Evolutionary conservation across 1,140 invertebrate genomes (phyloP).

Genomic region (Drosophila serrata): DNA sequence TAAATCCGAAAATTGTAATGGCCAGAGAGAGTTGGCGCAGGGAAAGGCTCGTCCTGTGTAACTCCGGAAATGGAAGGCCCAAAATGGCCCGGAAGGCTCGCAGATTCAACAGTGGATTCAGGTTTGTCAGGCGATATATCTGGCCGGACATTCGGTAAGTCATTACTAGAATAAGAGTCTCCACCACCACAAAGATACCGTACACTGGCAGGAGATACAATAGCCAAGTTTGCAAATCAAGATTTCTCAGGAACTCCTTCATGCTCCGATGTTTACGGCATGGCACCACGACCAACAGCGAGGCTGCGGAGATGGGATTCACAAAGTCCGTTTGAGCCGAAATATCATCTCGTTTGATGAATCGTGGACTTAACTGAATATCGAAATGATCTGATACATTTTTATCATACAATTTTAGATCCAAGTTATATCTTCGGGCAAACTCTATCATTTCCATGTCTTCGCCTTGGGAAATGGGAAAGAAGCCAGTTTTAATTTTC

Average conservation of each 20-base stretch:
- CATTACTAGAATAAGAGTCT: slow-evolving; percentile 13
- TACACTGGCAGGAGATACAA: slow-evolving; percentile 18
- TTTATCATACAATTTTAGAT: not conserved
- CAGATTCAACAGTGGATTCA: slow-evolving; percentile 22
- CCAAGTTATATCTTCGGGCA: not conserved
- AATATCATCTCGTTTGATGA: not conserved
- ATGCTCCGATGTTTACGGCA: slow-evolving; percentile 11
- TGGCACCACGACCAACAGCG: slow-evolving; percentile 27
- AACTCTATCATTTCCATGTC: slow-evolving; percentile 15
- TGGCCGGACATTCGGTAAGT: not conserved
- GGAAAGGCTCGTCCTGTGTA: not conserved
- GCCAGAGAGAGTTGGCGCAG: slow-evolving; percentile 34
- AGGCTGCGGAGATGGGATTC: not conserved
- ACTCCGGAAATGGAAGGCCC: slow-evolving; percentile 21
- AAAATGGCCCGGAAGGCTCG: slow-evolving; percentile 41
- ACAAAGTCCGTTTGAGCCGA: not conserved
- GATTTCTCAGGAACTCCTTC: not conserved
- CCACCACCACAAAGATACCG: slow-evolving; percentile 16
- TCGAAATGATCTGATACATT: not conserved
- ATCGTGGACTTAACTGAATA: not conserved
- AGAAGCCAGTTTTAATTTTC: not conserved
- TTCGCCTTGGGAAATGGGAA: not conserved
- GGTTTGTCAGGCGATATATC: not conserved
- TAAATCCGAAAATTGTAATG: slow-evolving; percentile 38
- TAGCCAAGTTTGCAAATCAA: not conserved